Conservation (phyloP, 2,797 vertebrate genomes). For the Xiphophorus birchmanni region DNA sequence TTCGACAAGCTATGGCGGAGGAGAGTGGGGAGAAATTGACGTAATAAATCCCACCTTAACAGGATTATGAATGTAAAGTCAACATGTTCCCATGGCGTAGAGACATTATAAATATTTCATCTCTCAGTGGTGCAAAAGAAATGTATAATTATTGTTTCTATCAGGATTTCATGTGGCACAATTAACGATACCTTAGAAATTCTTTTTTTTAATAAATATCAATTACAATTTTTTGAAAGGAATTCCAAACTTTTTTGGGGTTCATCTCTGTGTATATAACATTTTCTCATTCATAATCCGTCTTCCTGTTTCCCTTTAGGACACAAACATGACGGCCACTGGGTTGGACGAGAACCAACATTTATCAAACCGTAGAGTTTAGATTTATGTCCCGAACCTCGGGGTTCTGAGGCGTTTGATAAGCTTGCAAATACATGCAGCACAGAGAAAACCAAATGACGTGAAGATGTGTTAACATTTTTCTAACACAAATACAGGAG, state of each 20-base stretch:
- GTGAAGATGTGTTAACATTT: no score
- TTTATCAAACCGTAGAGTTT: no score
- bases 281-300: background rate
- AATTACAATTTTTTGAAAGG: background rate
- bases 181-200: background rate
- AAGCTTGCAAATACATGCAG: no score
- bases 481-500: no score
- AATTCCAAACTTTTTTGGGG: background rate
- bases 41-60: constrained; percentile 1
- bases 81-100: background rate
- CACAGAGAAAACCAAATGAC: no score
- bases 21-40: background rate
- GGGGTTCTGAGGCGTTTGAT: no score
- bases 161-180: background rate
- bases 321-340: background rate
- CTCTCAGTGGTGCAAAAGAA: background rate
- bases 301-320: background rate
- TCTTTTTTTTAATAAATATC: background rate
- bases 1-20: background rate
- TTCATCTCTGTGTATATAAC: background rate
- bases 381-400: no score
- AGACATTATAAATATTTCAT: background rate
- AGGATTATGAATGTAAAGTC: background rate
- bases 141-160: background rate
- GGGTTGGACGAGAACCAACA: background rate